Evolutionary conservation across 1,140 invertebrate genomes (phyloP).

Genomic region (Cheumatopsyche charites): DNA sequence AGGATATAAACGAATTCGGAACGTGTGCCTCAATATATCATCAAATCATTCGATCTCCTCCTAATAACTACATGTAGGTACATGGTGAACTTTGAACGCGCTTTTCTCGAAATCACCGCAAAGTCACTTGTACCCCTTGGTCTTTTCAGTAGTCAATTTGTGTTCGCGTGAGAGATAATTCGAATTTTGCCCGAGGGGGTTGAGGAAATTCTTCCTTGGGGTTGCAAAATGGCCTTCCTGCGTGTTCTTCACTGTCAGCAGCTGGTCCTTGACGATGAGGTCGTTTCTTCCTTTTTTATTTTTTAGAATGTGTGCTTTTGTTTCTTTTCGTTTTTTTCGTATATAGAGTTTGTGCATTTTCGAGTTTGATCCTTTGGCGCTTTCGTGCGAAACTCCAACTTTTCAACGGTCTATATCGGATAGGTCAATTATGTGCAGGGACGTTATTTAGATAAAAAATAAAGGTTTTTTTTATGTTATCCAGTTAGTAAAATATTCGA

Average conservation of each 20-base stretch:
- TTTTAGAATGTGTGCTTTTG: background rate
- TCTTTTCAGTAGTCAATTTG: background rate
- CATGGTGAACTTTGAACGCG: no score
- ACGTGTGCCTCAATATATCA: no score
- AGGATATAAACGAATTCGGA: no score
- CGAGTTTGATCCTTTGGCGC: background rate
- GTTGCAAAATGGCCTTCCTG: slow-evolving; percentile 17
- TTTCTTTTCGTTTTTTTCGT: no score
- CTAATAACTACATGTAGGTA: no score
- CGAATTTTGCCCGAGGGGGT: background rate
- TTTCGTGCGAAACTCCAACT: slow-evolving; percentile 2
- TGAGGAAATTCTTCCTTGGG: background rate
- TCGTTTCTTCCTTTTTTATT: slow-evolving; percentile 1
- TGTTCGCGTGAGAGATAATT: slow-evolving; percentile 12
- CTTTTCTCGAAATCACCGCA: no score
- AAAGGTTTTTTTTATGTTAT: no score
- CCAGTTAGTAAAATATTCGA: no score
- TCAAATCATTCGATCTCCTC: no score
- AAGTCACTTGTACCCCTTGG: no score
- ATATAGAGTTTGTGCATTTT: slow-evolving; percentile 1
- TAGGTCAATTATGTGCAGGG: background rate
- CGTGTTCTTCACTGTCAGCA: slow-evolving; percentile 17
- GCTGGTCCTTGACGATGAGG: background rate
- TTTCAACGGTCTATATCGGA: background rate
- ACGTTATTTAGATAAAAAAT: no score